A percentile compares a stretch with the other conserved stretches of the same genome.
These are phyloP conservation scores for Sebastes umbrosus DNA, from an alignment of 2,797 vertebrate genomes.

Conservation along the genomic window DNA sequence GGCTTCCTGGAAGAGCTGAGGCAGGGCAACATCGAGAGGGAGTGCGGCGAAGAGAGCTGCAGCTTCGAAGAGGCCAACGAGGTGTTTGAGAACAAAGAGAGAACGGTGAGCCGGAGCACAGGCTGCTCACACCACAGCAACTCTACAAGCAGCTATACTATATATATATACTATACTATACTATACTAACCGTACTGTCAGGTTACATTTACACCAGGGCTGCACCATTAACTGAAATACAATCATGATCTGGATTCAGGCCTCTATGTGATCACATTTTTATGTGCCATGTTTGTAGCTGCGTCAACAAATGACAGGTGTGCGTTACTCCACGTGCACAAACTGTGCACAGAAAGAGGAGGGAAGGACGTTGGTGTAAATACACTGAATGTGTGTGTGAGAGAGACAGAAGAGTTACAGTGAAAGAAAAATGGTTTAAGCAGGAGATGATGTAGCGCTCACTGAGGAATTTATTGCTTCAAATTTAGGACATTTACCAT, in stretches of 20 bases:
- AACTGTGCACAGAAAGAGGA: no score
- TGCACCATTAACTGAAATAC: background rate
- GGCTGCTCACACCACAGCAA: background rate
- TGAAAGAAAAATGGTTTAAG: no score
- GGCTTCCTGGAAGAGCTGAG: conserved; percentile 89
- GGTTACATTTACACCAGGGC: background rate
- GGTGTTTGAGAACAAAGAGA: conserved; percentile 89
- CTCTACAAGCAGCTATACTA: background rate
- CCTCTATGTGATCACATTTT: background rate
- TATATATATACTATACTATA: no score
- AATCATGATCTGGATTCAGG: background rate
- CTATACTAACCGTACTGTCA: no score
- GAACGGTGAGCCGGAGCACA: conserved; percentile 76
- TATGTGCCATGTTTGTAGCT: background rate
- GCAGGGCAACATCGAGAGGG: conserved; percentile 88
- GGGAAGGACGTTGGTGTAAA: no score
- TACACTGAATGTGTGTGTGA: no score
- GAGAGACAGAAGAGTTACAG: no score
- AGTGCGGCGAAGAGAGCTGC: conserved; percentile 90
- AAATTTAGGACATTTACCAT: no score
- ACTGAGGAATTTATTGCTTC: no score
- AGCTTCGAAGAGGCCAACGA: conserved; percentile 91
- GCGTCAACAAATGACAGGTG: background rate
- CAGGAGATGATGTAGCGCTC: no score
- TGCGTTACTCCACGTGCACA: background rate